Conservation (phyloP, 1,140 invertebrate genomes). For the Schlechtendalia chinensis region DNA sequence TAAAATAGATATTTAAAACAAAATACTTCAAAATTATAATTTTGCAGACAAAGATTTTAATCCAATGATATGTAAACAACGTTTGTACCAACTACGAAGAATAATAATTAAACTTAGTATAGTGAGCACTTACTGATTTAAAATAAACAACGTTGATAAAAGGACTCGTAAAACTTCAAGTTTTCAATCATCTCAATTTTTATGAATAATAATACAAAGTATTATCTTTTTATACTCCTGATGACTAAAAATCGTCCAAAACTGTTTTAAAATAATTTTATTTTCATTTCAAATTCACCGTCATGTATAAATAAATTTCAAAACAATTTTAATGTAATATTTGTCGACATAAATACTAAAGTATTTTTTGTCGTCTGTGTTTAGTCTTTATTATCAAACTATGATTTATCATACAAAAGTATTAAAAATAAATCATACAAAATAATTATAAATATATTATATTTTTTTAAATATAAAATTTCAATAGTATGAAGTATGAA, state of each 20-base stretch:
- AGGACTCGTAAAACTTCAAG: slow-evolving; percentile 1
- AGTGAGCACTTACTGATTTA: neutral
- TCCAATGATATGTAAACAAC: neutral
- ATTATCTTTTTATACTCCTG: neutral
- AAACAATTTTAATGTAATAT: no score
- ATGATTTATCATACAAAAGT: no score
- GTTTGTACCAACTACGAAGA: neutral
- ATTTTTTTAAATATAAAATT: no score
- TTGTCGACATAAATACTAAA: no score
- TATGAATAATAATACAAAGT: neutral
- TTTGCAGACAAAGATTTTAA: neutral
- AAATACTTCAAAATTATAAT: neutral
- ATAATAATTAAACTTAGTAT: neutral
- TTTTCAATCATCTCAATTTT: neutral
- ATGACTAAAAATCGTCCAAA: neutral
- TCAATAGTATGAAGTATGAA: no score
- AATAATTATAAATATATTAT: no score
- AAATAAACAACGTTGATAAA: neutral
- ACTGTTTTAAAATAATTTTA: neutral
- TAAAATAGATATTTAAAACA: neutral
- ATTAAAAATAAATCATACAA: no score
- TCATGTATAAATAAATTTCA: neutral
- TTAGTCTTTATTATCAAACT: no score
- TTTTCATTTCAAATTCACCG: neutral
- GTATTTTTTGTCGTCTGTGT: no score